Conservation (phyloP, 2,888 invertebrate genomes). For the Epistrophe eligans region DNA sequence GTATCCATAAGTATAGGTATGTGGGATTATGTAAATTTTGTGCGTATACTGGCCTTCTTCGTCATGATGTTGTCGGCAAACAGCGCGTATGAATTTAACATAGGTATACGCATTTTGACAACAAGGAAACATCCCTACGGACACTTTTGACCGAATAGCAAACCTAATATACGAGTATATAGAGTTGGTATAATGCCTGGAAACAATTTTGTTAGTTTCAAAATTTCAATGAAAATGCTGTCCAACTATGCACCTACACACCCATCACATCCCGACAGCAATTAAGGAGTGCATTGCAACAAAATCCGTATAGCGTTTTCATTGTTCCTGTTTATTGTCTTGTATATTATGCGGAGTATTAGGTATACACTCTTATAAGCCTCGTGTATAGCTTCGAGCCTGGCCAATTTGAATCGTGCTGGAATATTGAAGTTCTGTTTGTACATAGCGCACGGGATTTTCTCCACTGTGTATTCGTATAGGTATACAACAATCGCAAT, state of each 20-base stretch:
- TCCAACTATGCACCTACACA: constrained; percentile 43
- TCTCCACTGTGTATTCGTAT: not conserved
- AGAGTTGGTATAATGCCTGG: constrained; percentile 13
- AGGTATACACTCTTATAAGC: constrained; percentile 25
- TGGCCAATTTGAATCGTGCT: constrained; percentile 58
- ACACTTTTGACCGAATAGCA: constrained; percentile 17
- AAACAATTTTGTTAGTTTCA: constrained; percentile 34
- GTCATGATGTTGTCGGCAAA: not conserved
- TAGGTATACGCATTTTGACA: constrained; percentile 29
- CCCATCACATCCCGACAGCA: constrained; percentile 64
- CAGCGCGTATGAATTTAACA: constrained; percentile 28
- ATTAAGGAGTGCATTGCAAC: constrained; percentile 70
- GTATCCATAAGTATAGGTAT: too few relatives aligned
- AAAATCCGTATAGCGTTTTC: constrained; percentile 53
- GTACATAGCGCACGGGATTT: constrained; percentile 51
- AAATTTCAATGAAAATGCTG: constrained; percentile 39
- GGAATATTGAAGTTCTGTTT: constrained; percentile 42
- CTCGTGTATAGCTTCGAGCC: constrained; percentile 1
- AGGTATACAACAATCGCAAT: constrained; percentile 46
- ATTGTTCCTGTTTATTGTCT: constrained; percentile 72
- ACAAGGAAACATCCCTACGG: constrained; percentile 36
- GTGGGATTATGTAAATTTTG: constrained; percentile 19
- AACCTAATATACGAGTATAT: constrained; percentile 12
- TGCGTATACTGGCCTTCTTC: constrained; percentile 7
- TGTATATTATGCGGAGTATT: constrained; percentile 13